Conservation (phyloP, 64 coral and sea anemone genomes). For the Orbicella faveolata region DNA sequence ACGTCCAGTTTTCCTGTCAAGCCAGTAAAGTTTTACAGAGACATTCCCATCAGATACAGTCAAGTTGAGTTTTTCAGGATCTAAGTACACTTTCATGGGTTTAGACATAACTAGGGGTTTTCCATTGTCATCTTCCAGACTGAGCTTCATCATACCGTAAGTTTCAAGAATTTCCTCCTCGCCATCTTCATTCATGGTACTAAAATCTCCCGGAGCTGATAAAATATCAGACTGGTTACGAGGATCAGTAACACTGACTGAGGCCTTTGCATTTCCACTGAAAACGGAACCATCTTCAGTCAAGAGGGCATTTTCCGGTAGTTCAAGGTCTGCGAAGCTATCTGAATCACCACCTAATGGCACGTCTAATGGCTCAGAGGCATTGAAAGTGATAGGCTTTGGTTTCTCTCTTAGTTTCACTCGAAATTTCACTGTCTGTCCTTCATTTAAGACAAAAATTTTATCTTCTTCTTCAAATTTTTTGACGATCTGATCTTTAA, state of each 20-base stretch:
- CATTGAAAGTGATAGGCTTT: not conserved
- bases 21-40: not conserved
- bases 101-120: slow-evolving; percentile 1
- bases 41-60: not conserved
- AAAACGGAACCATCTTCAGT: slow-evolving; percentile 11
- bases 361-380: not conserved
- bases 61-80: slow-evolving; percentile 1
- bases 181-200: not conserved
- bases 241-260: slow-evolving; percentile 15
- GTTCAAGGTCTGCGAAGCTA: slow-evolving; percentile 22
- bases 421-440: not conserved
- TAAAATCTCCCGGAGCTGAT: slow-evolving; percentile 30
- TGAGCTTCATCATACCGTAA: slow-evolving; percentile 1
- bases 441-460: not conserved
- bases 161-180: slow-evolving; percentile 4
- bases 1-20: slow-evolving; percentile 10
- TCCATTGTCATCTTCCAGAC: not conserved
- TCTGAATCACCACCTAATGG: slow-evolving; percentile 9
- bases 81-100: slow-evolving; percentile 8
- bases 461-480: slow-evolving; percentile 4
- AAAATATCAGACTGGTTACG: slow-evolving; percentile 5
- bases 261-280: not conserved
- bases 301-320: not conserved
- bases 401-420: not conserved
- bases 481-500: not conserved